Conservation (phyloP, 2,888 invertebrate genomes). For the Lochmaea capreae region DNA sequence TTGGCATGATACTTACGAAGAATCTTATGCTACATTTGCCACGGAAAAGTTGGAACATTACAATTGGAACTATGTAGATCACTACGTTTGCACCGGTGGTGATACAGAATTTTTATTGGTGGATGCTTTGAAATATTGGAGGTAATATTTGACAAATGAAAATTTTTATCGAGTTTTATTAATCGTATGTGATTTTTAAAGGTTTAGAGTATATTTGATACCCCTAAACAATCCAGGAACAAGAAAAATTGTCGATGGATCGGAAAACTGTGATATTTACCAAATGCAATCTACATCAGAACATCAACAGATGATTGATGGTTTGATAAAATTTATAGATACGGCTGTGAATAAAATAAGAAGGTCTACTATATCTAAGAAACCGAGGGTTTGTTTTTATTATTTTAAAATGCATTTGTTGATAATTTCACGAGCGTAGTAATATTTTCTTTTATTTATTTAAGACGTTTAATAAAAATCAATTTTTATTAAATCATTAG, state of each 20-base stretch:
- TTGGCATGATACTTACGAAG: conserved; percentile 91
- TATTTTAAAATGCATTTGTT: background rate
- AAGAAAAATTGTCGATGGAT: conserved; percentile 81
- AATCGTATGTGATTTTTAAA: conserved; percentile 49
- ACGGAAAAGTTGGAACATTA: conserved; percentile 96
- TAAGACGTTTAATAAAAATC: conserved; percentile 18
- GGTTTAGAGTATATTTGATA: conserved; percentile 89
- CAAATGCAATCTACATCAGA: conserved; percentile 72
- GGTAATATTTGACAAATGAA: conserved; percentile 49
- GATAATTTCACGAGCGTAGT: conserved; percentile 22
- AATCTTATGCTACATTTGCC: conserved; percentile 93
- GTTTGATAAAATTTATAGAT: conserved; percentile 86
- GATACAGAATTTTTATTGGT: conserved; percentile 88
- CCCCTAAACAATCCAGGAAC: conserved; percentile 85
- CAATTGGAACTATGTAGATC: conserved; percentile 98
- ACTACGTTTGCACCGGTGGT: conserved; percentile 94
- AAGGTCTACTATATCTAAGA: conserved; percentile 71
- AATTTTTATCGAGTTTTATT: background rate
- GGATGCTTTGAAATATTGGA: conserved; percentile 76
- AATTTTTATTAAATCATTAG: background rate
- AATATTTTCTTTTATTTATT: conserved; percentile 19
- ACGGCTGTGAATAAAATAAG: conserved; percentile 91
- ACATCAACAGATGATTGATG: conserved; percentile 75
- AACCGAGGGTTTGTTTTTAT: conserved; percentile 76
- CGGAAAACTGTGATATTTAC: conserved; percentile 86